These are phyloP conservation scores for Luscinia megarhynchos DNA, from an alignment of 2,797 vertebrate species.

Conservation along the genomic window DNA sequence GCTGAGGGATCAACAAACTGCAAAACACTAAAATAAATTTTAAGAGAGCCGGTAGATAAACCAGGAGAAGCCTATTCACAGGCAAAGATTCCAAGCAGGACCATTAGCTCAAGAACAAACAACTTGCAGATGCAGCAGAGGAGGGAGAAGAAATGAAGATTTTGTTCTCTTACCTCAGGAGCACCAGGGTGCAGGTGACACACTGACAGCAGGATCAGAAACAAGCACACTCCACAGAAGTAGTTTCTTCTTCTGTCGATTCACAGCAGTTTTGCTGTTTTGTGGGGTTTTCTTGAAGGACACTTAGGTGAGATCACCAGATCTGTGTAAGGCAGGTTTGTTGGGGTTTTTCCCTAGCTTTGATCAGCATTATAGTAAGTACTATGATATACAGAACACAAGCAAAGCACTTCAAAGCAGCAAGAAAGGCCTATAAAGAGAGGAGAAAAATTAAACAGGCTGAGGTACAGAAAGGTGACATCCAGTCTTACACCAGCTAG, in stretches of 20 bases:
- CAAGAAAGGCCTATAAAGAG: background rate
- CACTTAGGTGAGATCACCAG: background rate
- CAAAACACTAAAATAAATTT: background rate
- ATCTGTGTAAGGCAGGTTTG: background rate
- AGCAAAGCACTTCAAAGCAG: background rate
- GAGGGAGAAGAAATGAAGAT: background rate
- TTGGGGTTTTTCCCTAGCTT: background rate
- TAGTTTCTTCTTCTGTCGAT: background rate
- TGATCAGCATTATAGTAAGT: background rate
- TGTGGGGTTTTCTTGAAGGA: background rate
- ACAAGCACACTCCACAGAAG: background rate
- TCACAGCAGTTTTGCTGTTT: background rate
- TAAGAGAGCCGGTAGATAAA: background rate
- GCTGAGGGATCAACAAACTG: background rate
- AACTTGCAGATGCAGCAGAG: background rate
- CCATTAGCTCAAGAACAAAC: background rate
- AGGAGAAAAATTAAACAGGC: background rate
- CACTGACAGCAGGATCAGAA: background rate
- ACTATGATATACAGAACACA: background rate
- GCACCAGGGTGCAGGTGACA: background rate
- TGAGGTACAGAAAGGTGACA: background rate
- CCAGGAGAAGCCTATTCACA: background rate
- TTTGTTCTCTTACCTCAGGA: conserved; percentile 39
- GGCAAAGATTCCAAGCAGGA: background rate
- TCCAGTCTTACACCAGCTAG: background rate